Base-by-base conservation (phyloP, 2,888 invertebrate species). In the Ormyrus rosae region DNA sequence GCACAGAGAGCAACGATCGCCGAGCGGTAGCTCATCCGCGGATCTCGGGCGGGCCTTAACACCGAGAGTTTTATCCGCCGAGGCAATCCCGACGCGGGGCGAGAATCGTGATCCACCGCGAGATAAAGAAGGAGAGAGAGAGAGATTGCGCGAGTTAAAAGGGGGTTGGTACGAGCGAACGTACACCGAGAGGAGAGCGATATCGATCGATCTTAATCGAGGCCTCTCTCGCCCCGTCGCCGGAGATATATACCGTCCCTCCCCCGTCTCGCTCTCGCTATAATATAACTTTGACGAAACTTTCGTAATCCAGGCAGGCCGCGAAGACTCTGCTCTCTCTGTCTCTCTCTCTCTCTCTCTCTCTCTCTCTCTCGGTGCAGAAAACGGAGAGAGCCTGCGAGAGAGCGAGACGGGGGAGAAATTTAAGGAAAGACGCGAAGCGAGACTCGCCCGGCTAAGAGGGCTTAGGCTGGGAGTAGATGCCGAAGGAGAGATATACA, bases 221-320 rank as follows among this genome's bases (percentile, higher is more conserved):
- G 56, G 51, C 53, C 9, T 11, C 11, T 19, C 72, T 53, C 72
- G 46, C 48, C 10, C 46, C 13, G 6, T 34, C 19, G 19, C 19
- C 19, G 19, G 19, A 19, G 19, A 19, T 19, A 19, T 19, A 19
- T 19, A 19, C 60, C 19, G 2, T 46, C 50, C 13, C 51, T 2
- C 51, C 11, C 51, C 51, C 63, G 11, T 1, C 11, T 5, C 11
- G 5, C 6, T 46, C 48, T n/a, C 11, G 45, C 63, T 67, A 69
- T 79, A 74, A 74, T 79, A 82, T 82, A 85, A 87, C 85, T 86
- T 86, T 78, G 83, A 81, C 82, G 81, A 83, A 87, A 87, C 85
- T 88, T 87, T 85, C 83, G 83, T 84, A 85, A 87, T 85, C 83
- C 82, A 67, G 46, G 46, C 4, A 56, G 11, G 53, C 19, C 19